Percentiles rank a stretch among this genome's conserved stretches.
phyloP scores from a whole-genome alignment of 2,888 invertebrate genomes.

The Rhopalosiphum nymphaeae region DNA sequence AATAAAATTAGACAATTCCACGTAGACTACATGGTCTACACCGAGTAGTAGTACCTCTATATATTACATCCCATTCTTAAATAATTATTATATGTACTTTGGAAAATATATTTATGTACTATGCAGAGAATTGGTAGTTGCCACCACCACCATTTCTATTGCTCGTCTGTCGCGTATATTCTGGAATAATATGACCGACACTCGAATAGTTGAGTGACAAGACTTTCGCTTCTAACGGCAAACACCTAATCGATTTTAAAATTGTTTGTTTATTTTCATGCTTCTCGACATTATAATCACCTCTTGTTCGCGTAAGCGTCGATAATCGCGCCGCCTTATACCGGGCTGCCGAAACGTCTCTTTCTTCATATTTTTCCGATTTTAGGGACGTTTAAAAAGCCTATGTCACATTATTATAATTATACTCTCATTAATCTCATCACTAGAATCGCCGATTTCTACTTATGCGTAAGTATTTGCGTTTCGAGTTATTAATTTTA shows the following conservation, averaged over 20 bases:
- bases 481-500: not conserved
- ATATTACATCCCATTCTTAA: not conserved
- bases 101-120: not conserved
- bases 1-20: not conserved
- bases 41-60: not conserved
- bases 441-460: not conserved
- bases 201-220: not conserved
- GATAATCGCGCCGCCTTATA: not conserved
- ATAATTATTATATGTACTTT: not conserved
- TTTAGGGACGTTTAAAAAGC: too few species aligned
- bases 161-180: not conserved
- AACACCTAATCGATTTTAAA: not conserved
- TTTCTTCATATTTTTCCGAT: not conserved
- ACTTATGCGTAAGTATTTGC: not conserved
- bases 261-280: not conserved
- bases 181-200: not conserved
- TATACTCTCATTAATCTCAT: not conserved
- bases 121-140: too few species aligned
- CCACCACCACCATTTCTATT: not conserved
- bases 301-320: not conserved
- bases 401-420: not conserved
- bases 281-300: constrained; percentile 5
- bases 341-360: not conserved
- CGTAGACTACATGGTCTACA: not conserved
- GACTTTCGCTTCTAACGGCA: not conserved